Percentiles rank a stretch among this genome's conserved stretches.
These are phyloP conservation scores for Cyrtodaria siliqua DNA, from an alignment of 2,888 invertebrate species.

Conservation along the genomic window DNA sequence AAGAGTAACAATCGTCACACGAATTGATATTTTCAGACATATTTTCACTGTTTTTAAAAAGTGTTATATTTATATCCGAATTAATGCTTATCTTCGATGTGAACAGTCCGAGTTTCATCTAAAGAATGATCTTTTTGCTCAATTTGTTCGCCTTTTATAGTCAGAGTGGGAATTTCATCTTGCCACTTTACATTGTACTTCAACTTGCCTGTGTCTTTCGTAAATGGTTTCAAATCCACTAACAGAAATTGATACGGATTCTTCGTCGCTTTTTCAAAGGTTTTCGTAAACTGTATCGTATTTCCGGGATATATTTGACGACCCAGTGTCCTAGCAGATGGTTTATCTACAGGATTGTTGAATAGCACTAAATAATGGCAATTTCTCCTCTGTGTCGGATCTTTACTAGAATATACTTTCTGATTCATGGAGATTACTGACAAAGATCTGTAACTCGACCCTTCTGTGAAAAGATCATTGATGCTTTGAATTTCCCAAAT, in stretches of 20 bases:
- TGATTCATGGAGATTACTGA: constrained; percentile 24
- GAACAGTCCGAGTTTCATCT: constrained; percentile 8
- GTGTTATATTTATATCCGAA: not conserved
- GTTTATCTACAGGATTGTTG: constrained; percentile 20
- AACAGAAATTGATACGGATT: not conserved
- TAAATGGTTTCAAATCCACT: constrained; percentile 14
- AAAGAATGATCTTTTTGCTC: not conserved
- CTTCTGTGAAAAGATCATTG: constrained; percentile 2
- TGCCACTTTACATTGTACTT: not conserved
- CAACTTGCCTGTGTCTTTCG: not conserved
- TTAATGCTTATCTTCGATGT: not conserved
- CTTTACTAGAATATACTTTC: constrained; percentile 8
- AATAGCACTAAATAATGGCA: constrained; percentile 4
- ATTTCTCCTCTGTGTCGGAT: constrained; percentile 17
- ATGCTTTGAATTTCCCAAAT: constrained; percentile 16
- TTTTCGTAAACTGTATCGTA: not conserved
- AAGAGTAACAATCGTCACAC: no score
- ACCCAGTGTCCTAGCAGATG: not conserved
- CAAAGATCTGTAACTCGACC: constrained; percentile 5
- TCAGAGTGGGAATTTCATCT: no score
- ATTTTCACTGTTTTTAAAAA: no score
- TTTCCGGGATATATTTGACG: not conserved
- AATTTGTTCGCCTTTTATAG: no score
- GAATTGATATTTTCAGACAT: no score
- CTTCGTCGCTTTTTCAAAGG: constrained; percentile 1